phyloP scores from a whole-genome alignment of 2,113 vertebrate species.

The Lasiurus borealis region DNA sequence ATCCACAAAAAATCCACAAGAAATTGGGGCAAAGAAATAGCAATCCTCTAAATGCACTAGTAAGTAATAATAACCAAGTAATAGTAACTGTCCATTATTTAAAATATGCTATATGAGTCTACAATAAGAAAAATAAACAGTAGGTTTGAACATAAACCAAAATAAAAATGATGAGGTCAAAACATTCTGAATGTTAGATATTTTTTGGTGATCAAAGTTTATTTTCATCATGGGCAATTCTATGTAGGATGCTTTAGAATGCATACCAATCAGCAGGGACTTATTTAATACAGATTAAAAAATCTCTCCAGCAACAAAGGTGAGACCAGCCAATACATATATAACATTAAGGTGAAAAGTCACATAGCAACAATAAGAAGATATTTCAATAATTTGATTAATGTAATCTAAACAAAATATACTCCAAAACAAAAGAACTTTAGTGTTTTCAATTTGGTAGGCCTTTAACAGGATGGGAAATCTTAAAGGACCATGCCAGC shows the following conservation, averaged over 20 bases:
- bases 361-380: background rate
- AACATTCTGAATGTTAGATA: background rate
- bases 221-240: background rate
- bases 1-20: background rate
- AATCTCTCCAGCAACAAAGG: background rate
- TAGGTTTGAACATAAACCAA: background rate
- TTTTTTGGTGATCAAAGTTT: background rate
- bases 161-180: background rate
- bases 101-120: background rate
- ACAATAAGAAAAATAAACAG: background rate
- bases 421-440: background rate
- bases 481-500: background rate
- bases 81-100: background rate
- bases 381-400: background rate
- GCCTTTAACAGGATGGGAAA: background rate
- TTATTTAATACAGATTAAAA: background rate
- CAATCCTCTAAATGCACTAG: background rate
- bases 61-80: background rate
- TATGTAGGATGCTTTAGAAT: background rate
- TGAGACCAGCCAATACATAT: background rate
- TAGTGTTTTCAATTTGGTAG: background rate
- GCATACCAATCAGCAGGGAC: background rate
- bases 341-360: background rate
- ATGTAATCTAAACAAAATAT: background rate
- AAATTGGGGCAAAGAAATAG: background rate